A percentile compares a stretch with the other conserved stretches of the same genome.
Evolutionary conservation across 2,113 vertebrate species (phyloP).

Genomic region (Gila orcuttii): DNA sequence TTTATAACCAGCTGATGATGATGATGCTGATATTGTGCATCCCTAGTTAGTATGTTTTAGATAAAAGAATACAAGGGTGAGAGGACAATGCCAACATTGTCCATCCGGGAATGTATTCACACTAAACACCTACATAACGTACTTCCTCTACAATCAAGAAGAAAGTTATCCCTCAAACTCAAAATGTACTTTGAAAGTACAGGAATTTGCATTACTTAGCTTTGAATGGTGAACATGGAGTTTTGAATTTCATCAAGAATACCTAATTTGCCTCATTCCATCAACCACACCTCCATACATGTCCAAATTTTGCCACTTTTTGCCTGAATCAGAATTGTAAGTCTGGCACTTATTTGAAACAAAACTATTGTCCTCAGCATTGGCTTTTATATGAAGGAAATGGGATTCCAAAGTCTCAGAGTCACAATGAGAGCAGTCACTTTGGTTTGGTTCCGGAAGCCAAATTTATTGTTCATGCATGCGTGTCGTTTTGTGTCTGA

Average conservation of each 20-base stretch:
- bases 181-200: background rate
- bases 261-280: background rate
- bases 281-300: constrained; percentile 8
- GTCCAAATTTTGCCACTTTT: constrained; percentile 39
- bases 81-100: background rate
- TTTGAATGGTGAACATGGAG: background rate
- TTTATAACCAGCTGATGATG: background rate
- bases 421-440: constrained; percentile 28
- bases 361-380: constrained; percentile 23
- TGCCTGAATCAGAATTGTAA: constrained; percentile 10
- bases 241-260: background rate
- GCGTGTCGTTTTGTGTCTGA: constrained; percentile 22
- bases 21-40: background rate
- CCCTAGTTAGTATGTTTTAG: background rate
- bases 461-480: constrained; percentile 46
- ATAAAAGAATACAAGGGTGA: background rate
- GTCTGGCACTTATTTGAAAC: constrained; percentile 3
- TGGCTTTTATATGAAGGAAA: constrained; percentile 8
- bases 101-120: background rate
- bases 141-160: background rate
- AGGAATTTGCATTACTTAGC: background rate
- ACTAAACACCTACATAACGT: background rate
- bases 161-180: background rate
- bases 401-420: constrained; percentile 34
- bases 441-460: constrained; percentile 14